Base-by-base conservation (phyloP, 2,113 vertebrate species). In the Trematomus loennbergii region DNA sequence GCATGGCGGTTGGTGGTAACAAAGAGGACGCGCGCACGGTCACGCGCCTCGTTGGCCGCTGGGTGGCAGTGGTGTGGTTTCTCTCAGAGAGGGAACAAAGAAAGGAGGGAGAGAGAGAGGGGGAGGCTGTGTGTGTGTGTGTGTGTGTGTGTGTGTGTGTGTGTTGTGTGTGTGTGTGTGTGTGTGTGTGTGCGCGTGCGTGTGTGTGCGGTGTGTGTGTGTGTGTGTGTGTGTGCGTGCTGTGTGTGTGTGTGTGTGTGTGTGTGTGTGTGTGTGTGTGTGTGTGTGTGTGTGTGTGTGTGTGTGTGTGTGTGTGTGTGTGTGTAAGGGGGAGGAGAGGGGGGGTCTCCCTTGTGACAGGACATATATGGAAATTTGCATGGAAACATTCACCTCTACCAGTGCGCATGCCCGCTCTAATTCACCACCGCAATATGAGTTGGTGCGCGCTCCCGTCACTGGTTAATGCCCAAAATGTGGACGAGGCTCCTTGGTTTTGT, bases 21-120 rank as follows among this genome's bases (percentile, higher is more conserved):
- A 87, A 80, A 81, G 79, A 79, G 74, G 69, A 72, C 83, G 68
- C 91, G 78, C 86, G 62, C 82, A 84, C 85, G 62, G 72, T 22
- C 76, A 66, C 71, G 82, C 87, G 75, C 57, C 36, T 11, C n/a
- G 16, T 67, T 62, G 68, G 72, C 93, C 95, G 92, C 95, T 93
- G 84, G 94, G 93, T 93, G 94, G 95, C 94, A 94, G 93, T 96
- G 89, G 90, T 94, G 94, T 83, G 94, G 91, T 91, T 74, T 79
- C 29, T 20, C 61, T 48, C 70, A 49, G 70, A 86, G 79, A 40
- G 83, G 90, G 87, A 93, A 92, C 90, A 93, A 94, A 93, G 91
- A 88, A 74, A 78, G 81, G 69, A 71, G 81, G 29, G 72, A 61
- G 61, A 43, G 58, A 63, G 71, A 63, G 71, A 33, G 50, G 72